These are phyloP conservation scores for Pitta sordida DNA, from an alignment of 2,113 vertebrate species.

Conservation along the genomic window DNA sequence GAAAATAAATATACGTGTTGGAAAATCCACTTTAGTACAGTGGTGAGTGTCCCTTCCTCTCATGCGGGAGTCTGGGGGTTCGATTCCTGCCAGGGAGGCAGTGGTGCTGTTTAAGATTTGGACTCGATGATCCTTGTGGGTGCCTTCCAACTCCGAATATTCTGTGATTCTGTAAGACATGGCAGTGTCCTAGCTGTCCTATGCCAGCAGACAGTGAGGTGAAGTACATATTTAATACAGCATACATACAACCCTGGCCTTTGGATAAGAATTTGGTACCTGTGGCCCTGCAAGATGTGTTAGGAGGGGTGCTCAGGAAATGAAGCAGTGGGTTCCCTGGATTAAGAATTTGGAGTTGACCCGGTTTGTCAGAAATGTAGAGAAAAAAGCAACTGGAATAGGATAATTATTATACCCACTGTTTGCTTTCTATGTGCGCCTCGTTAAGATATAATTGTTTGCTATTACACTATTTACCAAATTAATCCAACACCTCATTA, in stretches of 20 bases:
- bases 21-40: too few relatives aligned
- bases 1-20: fast-evolving
- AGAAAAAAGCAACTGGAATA: not conserved
- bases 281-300: not conserved
- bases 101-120: too few relatives aligned
- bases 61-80: too few relatives aligned
- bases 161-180: too few relatives aligned
- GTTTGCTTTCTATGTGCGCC: not conserved
- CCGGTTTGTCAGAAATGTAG: not conserved
- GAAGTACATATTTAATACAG: not conserved
- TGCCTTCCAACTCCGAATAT: too few relatives aligned
- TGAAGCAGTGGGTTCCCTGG: not conserved
- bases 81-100: too few relatives aligned
- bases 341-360: not conserved
- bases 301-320: not conserved
- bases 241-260: not conserved
- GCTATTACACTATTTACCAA: not conserved
- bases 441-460: not conserved
- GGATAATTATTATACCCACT: not conserved
- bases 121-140: too few relatives aligned
- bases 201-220: not conserved
- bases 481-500: not conserved
- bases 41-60: too few relatives aligned
- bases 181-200: not conserved
- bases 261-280: not conserved